A percentile compares a stretch with the other conserved stretches of the same genome.
Conservation (phyloP, 2,888 invertebrate species). For the Schrankia costaestrigalis region DNA sequence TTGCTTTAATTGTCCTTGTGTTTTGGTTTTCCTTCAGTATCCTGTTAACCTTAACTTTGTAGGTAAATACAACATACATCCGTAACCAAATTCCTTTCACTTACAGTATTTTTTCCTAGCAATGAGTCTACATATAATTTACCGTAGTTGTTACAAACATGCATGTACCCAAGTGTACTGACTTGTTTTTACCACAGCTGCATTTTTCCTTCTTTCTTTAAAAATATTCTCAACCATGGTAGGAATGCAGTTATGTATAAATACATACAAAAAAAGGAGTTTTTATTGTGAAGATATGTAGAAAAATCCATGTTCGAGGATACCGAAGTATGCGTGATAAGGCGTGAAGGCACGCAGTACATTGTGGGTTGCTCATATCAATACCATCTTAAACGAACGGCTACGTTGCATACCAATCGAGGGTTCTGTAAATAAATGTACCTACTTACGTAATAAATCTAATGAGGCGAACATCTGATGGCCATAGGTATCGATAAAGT, state of each 20-base stretch:
- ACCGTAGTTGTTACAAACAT: conserved; percentile 15
- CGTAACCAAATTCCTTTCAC: conserved; percentile 18
- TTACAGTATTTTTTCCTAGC: conserved; percentile 29
- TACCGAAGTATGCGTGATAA: conserved; percentile 36
- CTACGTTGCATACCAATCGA: conserved; percentile 55
- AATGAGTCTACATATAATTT: conserved; percentile 10
- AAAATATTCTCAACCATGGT: conserved; percentile 1
- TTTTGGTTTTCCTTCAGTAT: conserved; percentile 4
- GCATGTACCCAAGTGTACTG: conserved; percentile 2
- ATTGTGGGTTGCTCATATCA: conserved; percentile 56
- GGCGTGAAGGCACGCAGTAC: conserved; percentile 64
- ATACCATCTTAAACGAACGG: conserved; percentile 59
- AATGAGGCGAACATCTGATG: no score
- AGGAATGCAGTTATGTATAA: conserved; percentile 10
- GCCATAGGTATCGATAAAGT: no score
- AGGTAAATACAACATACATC: conserved; percentile 21
- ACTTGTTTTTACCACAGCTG: conserved; percentile 10
- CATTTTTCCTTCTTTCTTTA: conserved; percentile 17
- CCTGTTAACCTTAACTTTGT: conserved; percentile 15
- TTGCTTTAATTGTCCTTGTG: conserved; percentile 5
- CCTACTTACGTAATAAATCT: conserved; percentile 34
- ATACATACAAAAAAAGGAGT: conserved; percentile 16
- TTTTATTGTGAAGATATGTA: no score
- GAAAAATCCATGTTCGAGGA: conserved; percentile 27
- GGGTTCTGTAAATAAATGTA: conserved; percentile 36